Evolutionary conservation across 2,888 invertebrate species (phyloP), one percentile per base, ranked within the genome.

Genomic region (Eupeodes latifasciatus): DNA sequence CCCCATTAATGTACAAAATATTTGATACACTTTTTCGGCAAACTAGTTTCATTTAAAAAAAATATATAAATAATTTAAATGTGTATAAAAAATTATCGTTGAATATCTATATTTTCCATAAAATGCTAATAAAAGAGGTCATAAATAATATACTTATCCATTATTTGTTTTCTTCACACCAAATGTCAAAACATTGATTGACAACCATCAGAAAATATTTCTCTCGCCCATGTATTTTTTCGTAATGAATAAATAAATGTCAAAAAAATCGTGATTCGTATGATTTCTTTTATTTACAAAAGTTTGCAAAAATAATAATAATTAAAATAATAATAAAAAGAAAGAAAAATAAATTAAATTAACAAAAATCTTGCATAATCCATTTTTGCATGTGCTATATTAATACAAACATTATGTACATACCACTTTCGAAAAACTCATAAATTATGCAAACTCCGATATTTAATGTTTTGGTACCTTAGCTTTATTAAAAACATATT

Each of bases 1-100:
- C 85, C 82, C 82, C 55, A 81, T 82, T 74, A 67, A 78, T 34
- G 11, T 4, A 47, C 4, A 57, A 57, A 57, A 57, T n/a, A 1
- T 19, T 40, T 57, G 64, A 61, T 67, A 61, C 76, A 51, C 40
- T 74, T 75, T 61, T 55, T 40, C n/a, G 14, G 34, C 9, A 82
- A 19, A 62, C 67, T 51, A 44, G 11, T 44, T 36, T 11, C 27
- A 4, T 19, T 64, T 12, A 19, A 47, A 14, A 9, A 5, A 19
- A 44, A 51, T 27, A 14, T 59, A 34, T 3, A 27, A 27, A 27
- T 27, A 40, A 40, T 40, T 0, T 7, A 40, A 40, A 40, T 5
- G 0, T 40, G 27, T 40, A 40, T 40, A 40, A 36, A 5, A 59
- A n/a, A 59, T 14, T 14, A 14, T 9, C 7, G 14, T n/a, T 9